A percentile compares a stretch with the other conserved stretches of the same genome.
These are phyloP conservation scores for Melanostoma mellinum DNA, from an alignment of 2,888 invertebrate species.

Conservation along the genomic window DNA sequence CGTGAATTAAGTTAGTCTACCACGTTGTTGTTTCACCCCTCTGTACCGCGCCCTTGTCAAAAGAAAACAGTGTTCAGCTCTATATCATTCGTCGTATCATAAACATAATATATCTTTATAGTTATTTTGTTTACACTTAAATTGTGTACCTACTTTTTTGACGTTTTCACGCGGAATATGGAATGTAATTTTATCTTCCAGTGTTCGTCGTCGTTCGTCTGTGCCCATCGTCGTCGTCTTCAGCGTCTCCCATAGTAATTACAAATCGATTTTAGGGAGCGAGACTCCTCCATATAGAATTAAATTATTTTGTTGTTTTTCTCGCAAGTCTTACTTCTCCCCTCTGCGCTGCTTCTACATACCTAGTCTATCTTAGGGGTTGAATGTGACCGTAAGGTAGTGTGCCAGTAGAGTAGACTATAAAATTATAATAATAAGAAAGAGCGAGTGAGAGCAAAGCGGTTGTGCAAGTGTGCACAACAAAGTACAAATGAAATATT, in stretches of 20 bases:
- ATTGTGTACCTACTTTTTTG: conserved; percentile 45
- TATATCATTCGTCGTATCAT: conserved; percentile 19
- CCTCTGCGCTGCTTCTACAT: conserved; percentile 39
- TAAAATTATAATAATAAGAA: conserved; percentile 34
- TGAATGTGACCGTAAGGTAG: conserved; percentile 39
- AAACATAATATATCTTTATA: conserved; percentile 17
- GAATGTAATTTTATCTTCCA: conserved; percentile 52
- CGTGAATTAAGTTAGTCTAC: conserved; percentile 35
- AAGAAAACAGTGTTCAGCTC: conserved; percentile 55
- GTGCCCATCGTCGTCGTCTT: conserved; percentile 32
- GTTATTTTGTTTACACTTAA: conserved; percentile 66
- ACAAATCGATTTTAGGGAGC: conserved; percentile 74
- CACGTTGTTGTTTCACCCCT: conserved; percentile 64
- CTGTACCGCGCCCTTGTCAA: conserved; percentile 62
- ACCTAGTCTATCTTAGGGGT: conserved; percentile 34
- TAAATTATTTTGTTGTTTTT: conserved; percentile 73
- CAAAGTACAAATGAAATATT: conserved; percentile 50
- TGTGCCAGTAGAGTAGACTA: conserved; percentile 29
- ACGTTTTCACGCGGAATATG: conserved; percentile 54
- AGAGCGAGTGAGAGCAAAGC: conserved; percentile 60
- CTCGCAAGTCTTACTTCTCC: conserved; percentile 52
- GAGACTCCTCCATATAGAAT: conserved; percentile 68
- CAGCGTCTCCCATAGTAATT: conserved; percentile 65
- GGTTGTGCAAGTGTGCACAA: conserved; percentile 34
- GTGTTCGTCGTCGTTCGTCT: conserved; percentile 29